Evolutionary conservation across 1,140 invertebrate species (phyloP).

Genomic region (Pseudomyrmex cubaensis): DNA sequence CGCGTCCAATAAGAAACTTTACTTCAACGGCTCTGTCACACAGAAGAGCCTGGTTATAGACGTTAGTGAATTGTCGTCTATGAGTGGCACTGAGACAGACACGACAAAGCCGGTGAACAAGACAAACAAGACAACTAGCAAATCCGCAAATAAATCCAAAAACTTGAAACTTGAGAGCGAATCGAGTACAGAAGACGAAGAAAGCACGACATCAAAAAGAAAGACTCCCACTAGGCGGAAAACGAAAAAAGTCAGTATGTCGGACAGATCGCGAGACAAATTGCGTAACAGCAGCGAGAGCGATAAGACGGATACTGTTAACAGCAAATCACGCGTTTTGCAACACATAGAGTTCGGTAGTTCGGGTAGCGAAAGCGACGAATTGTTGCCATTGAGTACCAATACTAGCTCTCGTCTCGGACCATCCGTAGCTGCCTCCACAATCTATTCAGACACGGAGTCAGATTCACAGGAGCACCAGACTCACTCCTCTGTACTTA

Average conservation of each 20-base stretch:
- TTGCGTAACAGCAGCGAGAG: constrained; percentile 79
- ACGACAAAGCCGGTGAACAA: constrained; percentile 81
- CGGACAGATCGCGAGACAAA: constrained; percentile 70
- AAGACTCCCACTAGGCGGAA: constrained; percentile 76
- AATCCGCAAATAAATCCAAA: constrained; percentile 63
- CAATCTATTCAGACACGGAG: constrained; percentile 92
- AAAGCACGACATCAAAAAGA: constrained; percentile 67
- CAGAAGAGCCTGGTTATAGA: constrained; percentile 87
- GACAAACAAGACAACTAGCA: constrained; percentile 44
- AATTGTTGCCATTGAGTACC: constrained; percentile 88
- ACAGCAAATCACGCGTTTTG: constrained; percentile 86
- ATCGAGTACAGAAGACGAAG: constrained; percentile 82
- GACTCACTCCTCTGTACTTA: constrained; percentile 85
- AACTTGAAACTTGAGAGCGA: constrained; percentile 77
- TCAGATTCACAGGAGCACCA: constrained; percentile 88
- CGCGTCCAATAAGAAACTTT: constrained; percentile 89
- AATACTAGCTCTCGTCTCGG: constrained; percentile 75
- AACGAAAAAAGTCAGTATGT: constrained; percentile 78
- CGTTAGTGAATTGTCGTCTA: constrained; percentile 88
- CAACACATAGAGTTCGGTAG: constrained; percentile 89
- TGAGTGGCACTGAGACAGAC: constrained; percentile 87
- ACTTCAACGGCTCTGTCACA: constrained; percentile 90
- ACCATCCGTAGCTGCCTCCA: constrained; percentile 82
- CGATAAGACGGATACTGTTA: constrained; percentile 75
- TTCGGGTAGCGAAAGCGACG: constrained; percentile 91